Conservation (phyloP, 2,888 invertebrate species). For the Bombyx huttoni region DNA sequence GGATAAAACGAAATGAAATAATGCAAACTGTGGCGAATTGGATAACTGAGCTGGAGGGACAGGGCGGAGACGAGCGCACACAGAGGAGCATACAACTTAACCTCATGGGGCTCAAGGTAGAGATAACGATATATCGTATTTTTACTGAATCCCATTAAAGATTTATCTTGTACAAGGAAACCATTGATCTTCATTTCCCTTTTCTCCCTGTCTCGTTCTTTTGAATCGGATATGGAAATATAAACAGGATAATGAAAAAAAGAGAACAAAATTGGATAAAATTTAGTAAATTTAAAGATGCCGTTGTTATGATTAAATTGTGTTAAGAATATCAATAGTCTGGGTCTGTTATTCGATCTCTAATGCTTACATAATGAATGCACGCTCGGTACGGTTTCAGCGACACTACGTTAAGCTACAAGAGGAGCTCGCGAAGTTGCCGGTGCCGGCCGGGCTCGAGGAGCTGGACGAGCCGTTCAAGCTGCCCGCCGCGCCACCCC, state of each 20-base stretch:
- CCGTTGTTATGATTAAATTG: no score
- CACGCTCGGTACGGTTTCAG: conserved; percentile 39
- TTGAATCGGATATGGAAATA: no score
- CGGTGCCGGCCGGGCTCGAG: conserved; percentile 82
- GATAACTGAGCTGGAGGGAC: conserved; percentile 89
- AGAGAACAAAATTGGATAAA: no score
- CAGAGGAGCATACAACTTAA: conserved; percentile 82
- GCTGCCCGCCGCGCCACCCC: conserved; percentile 42
- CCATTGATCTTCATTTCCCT: no score
- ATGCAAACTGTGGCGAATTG: conserved; percentile 90
- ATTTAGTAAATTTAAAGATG: no score
- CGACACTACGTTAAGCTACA: conserved; percentile 87
- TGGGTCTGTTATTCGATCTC: no score
- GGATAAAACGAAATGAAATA: conserved; percentile 93
- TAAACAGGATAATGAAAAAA: no score
- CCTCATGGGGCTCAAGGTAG: conserved; percentile 81
- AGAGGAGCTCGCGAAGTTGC: conserved; percentile 88
- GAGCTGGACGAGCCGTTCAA: conserved; percentile 76
- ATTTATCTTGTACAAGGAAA: no score
- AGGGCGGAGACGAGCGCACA: conserved; percentile 82
- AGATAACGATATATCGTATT: not conserved
- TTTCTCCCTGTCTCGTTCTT: no score
- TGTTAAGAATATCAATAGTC: no score
- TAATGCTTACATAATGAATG: no score
- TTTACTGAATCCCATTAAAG: no score